Percentiles rank a stretch among this genome's conserved stretches.
These are phyloP conservation scores for Polypedilum vanderplanki DNA, from an alignment of 1,140 invertebrate species.

Conservation along the genomic window DNA sequence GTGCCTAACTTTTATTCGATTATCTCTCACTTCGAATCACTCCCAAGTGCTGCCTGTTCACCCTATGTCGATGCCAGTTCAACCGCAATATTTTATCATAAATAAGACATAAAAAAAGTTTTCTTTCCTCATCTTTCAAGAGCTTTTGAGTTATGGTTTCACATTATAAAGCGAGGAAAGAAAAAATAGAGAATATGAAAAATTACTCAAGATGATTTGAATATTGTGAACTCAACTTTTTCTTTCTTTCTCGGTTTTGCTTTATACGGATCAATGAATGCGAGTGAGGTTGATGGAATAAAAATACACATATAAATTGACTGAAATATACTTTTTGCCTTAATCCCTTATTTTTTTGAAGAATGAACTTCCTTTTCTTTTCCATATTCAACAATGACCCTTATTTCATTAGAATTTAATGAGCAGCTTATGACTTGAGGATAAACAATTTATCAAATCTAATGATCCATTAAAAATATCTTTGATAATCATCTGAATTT, in stretches of 20 bases:
- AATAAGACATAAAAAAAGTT: constrained; percentile 7
- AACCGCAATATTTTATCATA: constrained; percentile 12
- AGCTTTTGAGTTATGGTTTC: background rate
- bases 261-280: constrained; percentile 3
- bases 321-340: no score
- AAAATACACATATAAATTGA: background rate
- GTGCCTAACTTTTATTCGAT: background rate
- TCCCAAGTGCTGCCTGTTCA: background rate
- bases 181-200: background rate
- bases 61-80: background rate
- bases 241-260: background rate
- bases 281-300: background rate
- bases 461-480: constrained; percentile 16
- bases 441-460: constrained; percentile 12
- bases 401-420: constrained; percentile 3
- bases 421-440: background rate
- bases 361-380: background rate
- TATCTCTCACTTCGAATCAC: background rate
- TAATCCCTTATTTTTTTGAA: background rate
- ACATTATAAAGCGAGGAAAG: background rate
- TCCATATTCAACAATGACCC: background rate
- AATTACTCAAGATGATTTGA: background rate
- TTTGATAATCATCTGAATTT: constrained; percentile 6
- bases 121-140: background rate
- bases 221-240: background rate